Base-by-base conservation (phyloP, 1,140 invertebrate species). In the Telenomus remus region DNA sequence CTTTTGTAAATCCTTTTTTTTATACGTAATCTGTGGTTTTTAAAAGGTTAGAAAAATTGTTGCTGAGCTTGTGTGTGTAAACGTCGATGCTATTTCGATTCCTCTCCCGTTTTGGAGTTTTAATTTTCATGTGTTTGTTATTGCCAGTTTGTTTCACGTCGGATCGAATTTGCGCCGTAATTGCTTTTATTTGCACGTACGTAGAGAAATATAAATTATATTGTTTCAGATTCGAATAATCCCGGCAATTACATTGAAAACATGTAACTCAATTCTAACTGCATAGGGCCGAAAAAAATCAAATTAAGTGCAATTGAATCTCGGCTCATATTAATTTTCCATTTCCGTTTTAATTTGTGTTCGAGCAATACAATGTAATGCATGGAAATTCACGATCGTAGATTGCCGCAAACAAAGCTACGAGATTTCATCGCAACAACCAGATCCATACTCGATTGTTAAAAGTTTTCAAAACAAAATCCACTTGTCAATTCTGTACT, bases 301-400 rank as follows among this genome's bases (percentile, higher is more conserved):
- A 47, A 72, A 72, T 64, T 59, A 64, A 72, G 47, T 57, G 54
- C 33, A 72, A 72, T 59, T 59, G 60, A 71, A 63, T 72, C 43
- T 34, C 27, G 39, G 53, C 57, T 56, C 50, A 51, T 57, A 63
- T 63, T 63, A 71, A 57, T 61, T 61, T 55, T 55, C 66, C 44
- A 61, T 70, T 69, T 60, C 49, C 16, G 43, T 14, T 60, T 69
- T 56, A 63, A 50, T 56, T 56, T 16, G 13, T n/a, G 47, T 50
- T 50, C 46, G 46, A 57, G 37, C n/a, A 43, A 1, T 56, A 49
- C 43, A 37, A 46, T 16, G 49, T 63, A 44, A 53, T 63, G 59
- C 33, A 35, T n/a, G 48, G 48, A 16, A 53, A 63, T 53, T 63
- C 16, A 42, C 15, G 12, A 39, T 39, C 1, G 37, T 13, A 44